phyloP scores from a whole-genome alignment of 2,888 invertebrate genomes.

The Drosophila aldrichi region DNA sequence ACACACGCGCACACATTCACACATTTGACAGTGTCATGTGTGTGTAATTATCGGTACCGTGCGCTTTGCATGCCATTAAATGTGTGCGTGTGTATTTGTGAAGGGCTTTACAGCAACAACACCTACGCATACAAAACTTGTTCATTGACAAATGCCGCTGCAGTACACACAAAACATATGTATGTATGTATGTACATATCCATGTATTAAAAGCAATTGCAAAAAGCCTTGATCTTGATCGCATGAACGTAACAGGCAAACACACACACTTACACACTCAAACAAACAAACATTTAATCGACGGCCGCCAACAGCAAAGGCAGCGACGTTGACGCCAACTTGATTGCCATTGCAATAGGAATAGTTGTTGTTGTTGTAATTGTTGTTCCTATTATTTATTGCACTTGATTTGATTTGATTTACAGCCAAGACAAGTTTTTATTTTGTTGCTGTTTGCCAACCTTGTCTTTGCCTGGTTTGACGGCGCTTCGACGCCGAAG shows the following conservation, averaged over 20 bases:
- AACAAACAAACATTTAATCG: constrained; percentile 21
- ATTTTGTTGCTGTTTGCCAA: constrained; percentile 45
- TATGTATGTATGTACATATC: too few species aligned
- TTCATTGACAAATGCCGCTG: constrained; percentile 57
- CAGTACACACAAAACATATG: constrained; percentile 28
- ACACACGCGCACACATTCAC: neutral
- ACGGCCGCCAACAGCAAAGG: constrained; percentile 32
- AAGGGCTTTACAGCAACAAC: constrained; percentile 59
- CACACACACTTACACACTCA: constrained; percentile 25
- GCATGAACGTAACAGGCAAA: constrained; percentile 52
- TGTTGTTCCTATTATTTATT: constrained; percentile 64
- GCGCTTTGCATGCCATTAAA: constrained; percentile 44
- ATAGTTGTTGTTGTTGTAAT: constrained; percentile 36
- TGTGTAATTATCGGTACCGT: constrained; percentile 40
- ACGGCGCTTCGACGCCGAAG: constrained; percentile 17
- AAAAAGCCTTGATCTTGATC: constrained; percentile 83
- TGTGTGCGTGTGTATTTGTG: constrained; percentile 25
- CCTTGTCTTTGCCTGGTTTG: constrained; percentile 78
- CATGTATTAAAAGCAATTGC: constrained; percentile 29
- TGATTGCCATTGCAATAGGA: constrained; percentile 50
- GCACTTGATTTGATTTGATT: constrained; percentile 77
- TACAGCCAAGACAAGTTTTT: constrained; percentile 72
- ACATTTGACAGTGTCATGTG: constrained; percentile 13
- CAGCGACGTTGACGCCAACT: constrained; percentile 31
- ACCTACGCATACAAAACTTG: constrained; percentile 53